These are phyloP conservation scores for Tholera decimalis DNA, from an alignment of 2,888 invertebrate genomes.

Conservation along the genomic window DNA sequence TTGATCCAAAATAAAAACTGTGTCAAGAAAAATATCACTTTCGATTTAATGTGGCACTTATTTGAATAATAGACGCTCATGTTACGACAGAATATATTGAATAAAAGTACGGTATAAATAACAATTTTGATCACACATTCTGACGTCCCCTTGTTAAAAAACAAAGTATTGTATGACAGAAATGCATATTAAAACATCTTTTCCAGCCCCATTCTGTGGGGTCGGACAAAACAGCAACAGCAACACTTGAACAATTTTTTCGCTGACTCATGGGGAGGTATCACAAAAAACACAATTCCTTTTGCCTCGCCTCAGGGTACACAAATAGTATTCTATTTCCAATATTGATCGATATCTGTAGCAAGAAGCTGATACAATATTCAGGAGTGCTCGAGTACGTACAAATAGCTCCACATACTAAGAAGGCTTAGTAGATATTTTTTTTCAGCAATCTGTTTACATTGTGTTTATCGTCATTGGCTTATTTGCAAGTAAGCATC, in stretches of 20 bases:
- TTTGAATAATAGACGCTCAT: neutral
- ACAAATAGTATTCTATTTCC: constrained; percentile 58
- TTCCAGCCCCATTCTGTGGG: constrained; percentile 39
- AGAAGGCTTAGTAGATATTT: neutral
- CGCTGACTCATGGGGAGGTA: constrained; percentile 57
- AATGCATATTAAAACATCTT: constrained; percentile 53
- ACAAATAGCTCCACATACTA: constrained; percentile 11
- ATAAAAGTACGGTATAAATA: constrained; percentile 6
- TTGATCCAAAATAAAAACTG: neutral
- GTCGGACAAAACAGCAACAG: constrained; percentile 21
- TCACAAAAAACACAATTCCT: constrained; percentile 57
- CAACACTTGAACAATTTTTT: constrained; percentile 36
- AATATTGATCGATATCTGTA: constrained; percentile 51
- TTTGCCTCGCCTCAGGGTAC: constrained; percentile 43
- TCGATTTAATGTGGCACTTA: neutral
- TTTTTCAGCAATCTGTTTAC: neutral
- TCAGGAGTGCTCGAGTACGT: constrained; percentile 11
- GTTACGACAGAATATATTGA: constrained; percentile 20
- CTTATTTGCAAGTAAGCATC: neutral
- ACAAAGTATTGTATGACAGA: constrained; percentile 23
- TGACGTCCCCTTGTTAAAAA: constrained; percentile 25
- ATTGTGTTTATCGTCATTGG: constrained; percentile 7
- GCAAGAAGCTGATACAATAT: constrained; percentile 17
- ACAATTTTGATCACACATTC: constrained; percentile 15
- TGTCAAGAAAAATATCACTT: too few relatives aligned